Base-by-base conservation (phyloP, 2,113 vertebrate species). In the Microtus pennsylvanicus region DNA sequence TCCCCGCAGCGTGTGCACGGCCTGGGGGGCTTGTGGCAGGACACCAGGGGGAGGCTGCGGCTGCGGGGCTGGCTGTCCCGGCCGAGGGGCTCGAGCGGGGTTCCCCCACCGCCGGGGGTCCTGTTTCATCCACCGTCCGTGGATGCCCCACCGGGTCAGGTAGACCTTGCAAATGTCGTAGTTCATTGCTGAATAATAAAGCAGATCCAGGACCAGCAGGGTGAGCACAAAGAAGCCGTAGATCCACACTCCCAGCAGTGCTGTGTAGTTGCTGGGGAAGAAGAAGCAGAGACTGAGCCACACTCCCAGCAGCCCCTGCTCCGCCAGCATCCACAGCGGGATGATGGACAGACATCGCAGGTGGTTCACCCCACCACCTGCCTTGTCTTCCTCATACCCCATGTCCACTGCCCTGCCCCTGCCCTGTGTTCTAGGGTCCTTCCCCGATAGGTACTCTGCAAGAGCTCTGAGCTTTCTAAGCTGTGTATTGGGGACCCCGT, bases 121-220 rank as follows among this genome's bases (percentile, higher is more conserved):
- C 94, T 99, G 99, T 92, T 99, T 99, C 98, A 99, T 99, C 99
- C 99, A 99, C 89, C 99, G 99, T 0, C 99, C 99, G 2, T 99
- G 99, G 95, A 99, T 98, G 21, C 99, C 99, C 99, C 99, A 99
- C 91, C 99, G 99, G 30, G 99, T 99, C 99, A 99, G 98, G 98
- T 99, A 99, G 19, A 99, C 98, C 96, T 99, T 99, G 98, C 99
- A 99, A 95, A 99, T 98, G 96, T 99, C 99, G 94, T 99, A 99
- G 99, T 99, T 99, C 98, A 99, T 99, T 76, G 99, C 99, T 21
- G 99, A 99, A 98, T 99, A 99, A 96, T 99, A 99, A 63, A 99
- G 98, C 85, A 99, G 99, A 97, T 99, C 99, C 98, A 99, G 98
- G 3, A 99, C 98, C 97, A 99, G 98, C 97, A 99, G 98, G 96